phyloP scores from a whole-genome alignment of 2,113 vertebrate genomes.

The Carettochelys insculpta region DNA sequence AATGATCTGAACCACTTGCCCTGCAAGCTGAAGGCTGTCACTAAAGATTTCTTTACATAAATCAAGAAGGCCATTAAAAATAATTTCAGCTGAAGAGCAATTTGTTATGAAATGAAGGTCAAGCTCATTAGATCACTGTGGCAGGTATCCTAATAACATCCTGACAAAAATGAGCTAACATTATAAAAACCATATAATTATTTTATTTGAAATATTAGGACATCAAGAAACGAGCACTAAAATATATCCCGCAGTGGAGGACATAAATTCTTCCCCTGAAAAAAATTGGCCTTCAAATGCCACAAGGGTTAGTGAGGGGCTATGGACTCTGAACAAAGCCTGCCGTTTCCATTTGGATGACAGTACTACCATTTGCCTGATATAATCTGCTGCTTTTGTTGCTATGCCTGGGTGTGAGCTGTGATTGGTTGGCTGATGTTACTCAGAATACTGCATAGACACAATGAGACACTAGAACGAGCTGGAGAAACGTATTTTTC shows the following conservation, averaged over 20 bases:
- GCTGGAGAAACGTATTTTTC: neutral
- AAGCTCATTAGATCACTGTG: conserved; percentile 49
- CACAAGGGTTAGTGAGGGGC: neutral
- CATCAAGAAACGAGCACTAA: neutral
- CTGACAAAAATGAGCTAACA: conserved; percentile 36
- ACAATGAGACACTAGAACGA: neutral
- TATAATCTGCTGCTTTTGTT: neutral
- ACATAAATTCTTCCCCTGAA: conserved; percentile 1
- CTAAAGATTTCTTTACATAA: neutral
- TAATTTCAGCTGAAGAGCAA: conserved; percentile 31
- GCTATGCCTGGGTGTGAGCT: neutral
- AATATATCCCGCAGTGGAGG: neutral
- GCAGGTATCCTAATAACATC: conserved; percentile 44
- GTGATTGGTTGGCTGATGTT: neutral
- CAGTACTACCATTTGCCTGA: neutral
- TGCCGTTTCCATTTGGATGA: neutral
- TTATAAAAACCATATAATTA: conserved; percentile 42
- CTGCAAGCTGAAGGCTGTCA: neutral
- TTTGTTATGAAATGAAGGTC: conserved; percentile 60
- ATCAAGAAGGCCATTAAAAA: conserved; percentile 47
- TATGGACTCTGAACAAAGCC: neutral
- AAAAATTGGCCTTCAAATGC: neutral
- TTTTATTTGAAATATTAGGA: conserved; percentile 63
- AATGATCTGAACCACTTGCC: conserved; percentile 16
- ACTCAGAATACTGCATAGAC: neutral